A percentile compares a stretch with the other conserved stretches of the same genome.
Evolutionary conservation across 2,797 vertebrate genomes (phyloP).

Genomic region (Pangasius krempfi): DNA sequence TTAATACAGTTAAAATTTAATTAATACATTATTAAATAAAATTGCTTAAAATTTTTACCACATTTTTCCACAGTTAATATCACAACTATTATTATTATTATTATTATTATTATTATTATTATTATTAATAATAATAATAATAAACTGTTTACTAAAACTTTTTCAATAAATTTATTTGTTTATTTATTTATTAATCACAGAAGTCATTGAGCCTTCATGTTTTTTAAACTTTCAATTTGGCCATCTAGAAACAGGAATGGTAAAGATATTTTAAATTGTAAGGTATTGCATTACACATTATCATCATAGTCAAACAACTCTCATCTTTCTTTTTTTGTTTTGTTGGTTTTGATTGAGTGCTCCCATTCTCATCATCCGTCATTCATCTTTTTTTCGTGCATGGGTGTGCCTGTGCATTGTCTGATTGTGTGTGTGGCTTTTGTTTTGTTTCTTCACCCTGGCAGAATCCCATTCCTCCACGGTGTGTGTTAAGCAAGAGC

Average conservation of each 20-base stretch:
- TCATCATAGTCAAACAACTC: constrained; percentile 57
- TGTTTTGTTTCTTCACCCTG: constrained; percentile 66
- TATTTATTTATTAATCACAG: not conserved
- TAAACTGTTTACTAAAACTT: no score
- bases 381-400: constrained; percentile 51
- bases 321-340: constrained; percentile 48
- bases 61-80: not conserved
- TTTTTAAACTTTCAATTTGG: not conserved
- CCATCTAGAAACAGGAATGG: not conserved
- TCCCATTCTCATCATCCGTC: constrained; percentile 50
- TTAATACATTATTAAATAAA: no score
- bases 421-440: constrained; percentile 58
- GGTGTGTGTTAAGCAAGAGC: constrained; percentile 90
- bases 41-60: not conserved
- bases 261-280: not conserved
- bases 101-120: not conserved
- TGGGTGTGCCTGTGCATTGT: constrained; percentile 64
- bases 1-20: no score
- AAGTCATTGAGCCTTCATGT: not conserved
- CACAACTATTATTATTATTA: not conserved
- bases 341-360: constrained; percentile 35
- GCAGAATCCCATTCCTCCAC: constrained; percentile 83
- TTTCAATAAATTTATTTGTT: not conserved
- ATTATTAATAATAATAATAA: not conserved
- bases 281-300: not conserved